A percentile compares a stretch with the other conserved stretches of the same genome.
Evolutionary conservation across 2,113 vertebrate genomes (phyloP).

Genomic region (Stomatorhinus ivindoensis): DNA sequence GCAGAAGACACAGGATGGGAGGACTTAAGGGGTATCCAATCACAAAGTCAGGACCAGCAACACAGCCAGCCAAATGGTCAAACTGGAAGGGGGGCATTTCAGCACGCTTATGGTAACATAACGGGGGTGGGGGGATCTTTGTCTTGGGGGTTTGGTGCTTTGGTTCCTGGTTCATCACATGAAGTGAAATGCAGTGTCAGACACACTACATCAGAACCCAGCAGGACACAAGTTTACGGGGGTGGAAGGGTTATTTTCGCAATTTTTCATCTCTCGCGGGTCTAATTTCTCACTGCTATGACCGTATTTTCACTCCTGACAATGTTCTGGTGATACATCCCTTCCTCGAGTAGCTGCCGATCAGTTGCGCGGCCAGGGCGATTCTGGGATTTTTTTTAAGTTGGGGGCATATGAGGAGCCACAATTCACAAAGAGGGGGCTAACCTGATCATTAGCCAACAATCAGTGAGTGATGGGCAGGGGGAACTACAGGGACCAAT

Average conservation of each 20-base stretch:
- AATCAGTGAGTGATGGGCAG: background rate
- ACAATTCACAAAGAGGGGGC: background rate
- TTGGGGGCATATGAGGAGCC: background rate
- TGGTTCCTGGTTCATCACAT: background rate
- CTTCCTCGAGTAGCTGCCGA: background rate
- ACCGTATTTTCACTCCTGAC: background rate
- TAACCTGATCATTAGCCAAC: background rate
- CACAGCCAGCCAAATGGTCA: background rate
- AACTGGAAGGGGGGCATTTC: background rate
- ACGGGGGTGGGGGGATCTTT: background rate
- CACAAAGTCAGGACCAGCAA: background rate
- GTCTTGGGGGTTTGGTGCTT: background rate
- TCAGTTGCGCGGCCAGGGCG: background rate
- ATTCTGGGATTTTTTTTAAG: background rate
- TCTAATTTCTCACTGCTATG: background rate
- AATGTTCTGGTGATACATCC: background rate
- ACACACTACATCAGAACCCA: background rate
- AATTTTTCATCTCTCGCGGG: background rate
- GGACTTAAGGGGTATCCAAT: background rate
- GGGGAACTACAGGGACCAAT: background rate
- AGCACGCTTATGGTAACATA: background rate
- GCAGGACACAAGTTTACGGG: background rate
- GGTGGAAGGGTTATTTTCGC: too few species aligned
- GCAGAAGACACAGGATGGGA: background rate
- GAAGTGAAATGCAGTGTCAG: background rate